Evolutionary conservation across 2,113 vertebrate genomes (phyloP), one percentile per base, ranked within the genome.

Genomic region (Perca flavescens): DNA sequence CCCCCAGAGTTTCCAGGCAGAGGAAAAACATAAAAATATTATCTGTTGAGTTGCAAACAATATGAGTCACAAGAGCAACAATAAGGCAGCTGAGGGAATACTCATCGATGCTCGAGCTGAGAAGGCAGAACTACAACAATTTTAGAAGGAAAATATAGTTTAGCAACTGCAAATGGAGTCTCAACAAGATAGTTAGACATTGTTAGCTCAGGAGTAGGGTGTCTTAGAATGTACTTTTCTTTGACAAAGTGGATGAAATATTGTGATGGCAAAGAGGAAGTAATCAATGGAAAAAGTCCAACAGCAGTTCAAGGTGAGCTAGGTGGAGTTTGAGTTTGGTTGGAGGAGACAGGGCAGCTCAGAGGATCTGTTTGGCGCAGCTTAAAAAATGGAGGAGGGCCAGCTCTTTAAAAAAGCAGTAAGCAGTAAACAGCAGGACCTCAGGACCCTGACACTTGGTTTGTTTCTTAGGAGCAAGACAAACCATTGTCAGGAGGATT

Each of bases 1-100:
- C 87, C 90, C 91, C 91, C 72, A 83, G 93, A 93, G 93, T 89
- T 89, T 77, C 74, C 77, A 69, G 79, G 53, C 69, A 84, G 75
- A 76, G 76, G 83, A 84, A 88, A 91, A 87, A 84, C 83, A 92
- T 88, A 85, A 89, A 91, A 88, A 90, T 92, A 91, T 86, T 79
- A 91, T 88, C 80, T 81, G 77, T 87, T 86, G 82, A 87, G 88
- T 65, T 77, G 87, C 90, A 92, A 90, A 91, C 87, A 92, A 86
- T 86, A 84, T 83, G 86, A 92, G 88, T 85, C 90, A 88, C 78
- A 76, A 50, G 86, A 85, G 89, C 83, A 78, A 62, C 79, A 80
- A 50, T 68, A 68, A 84, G 80, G 85, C 74, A 64, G 88, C 83
- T 49, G 85, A 74, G 88, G 89, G 88, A 91, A 81, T 83, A 85